Evolutionary conservation across 2,797 vertebrate genomes (phyloP).

Genomic region (Lepilemur septentrionalis): DNA sequence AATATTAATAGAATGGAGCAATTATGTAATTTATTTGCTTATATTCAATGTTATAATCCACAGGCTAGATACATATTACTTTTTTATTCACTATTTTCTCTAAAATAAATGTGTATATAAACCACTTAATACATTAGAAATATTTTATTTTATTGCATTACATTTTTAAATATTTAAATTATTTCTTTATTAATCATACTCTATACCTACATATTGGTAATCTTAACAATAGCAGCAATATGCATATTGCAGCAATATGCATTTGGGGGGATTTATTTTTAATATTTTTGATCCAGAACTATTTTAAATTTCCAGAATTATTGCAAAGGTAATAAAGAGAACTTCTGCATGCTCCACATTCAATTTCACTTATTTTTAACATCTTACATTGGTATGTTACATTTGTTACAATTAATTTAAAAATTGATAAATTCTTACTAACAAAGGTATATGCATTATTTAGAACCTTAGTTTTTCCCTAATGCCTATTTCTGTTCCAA

Average conservation of each 20-base stretch:
- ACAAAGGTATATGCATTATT: neutral
- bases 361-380: neutral
- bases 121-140: neutral
- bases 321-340: neutral
- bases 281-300: neutral
- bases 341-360: rapidly evolving
- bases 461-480: neutral
- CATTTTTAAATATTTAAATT: neutral
- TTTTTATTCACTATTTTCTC: neutral
- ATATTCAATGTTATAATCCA: neutral
- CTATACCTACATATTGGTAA: neutral
- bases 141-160: neutral
- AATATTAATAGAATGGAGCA: neutral
- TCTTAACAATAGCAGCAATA: neutral
- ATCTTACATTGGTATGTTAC: neutral
- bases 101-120: neutral
- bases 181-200: neutral
- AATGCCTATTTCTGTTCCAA: neutral
- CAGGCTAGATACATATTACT: neutral
- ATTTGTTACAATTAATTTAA: neutral
- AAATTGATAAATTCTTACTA: neutral
- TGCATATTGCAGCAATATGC: neutral
- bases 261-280: neutral
- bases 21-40: neutral
- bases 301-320: neutral